Conservation (phyloP, 2,888 invertebrate genomes). For the Monochamus alternatus region DNA sequence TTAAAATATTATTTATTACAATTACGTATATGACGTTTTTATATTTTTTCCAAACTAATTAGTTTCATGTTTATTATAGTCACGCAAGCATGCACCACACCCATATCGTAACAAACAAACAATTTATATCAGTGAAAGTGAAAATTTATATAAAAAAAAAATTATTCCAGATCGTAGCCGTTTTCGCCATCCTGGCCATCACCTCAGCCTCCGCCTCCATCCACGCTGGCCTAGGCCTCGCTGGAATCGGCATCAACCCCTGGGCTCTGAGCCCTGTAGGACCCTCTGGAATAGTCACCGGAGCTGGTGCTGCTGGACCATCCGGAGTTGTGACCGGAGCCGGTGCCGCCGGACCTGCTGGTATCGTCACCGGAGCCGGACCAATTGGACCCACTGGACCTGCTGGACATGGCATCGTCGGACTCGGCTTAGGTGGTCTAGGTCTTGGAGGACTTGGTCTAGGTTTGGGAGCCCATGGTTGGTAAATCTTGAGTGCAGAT, state of each 20-base stretch:
- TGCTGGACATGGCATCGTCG: conserved; percentile 47
- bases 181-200: conserved; percentile 43
- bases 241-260: conserved; percentile 26
- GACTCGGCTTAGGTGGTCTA: conserved; percentile 15
- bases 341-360: conserved; percentile 46
- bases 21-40: too few species aligned
- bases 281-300: conserved; percentile 52
- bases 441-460: conserved; percentile 9
- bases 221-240: conserved; percentile 35
- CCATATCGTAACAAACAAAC: neutral
- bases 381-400: conserved; percentile 47
- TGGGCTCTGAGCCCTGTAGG: conserved; percentile 33
- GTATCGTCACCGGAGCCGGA: conserved; percentile 45
- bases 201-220: conserved; percentile 44
- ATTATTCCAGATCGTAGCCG: conserved; percentile 38
- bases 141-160: neutral
- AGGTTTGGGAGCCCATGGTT: conserved; percentile 21
- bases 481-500: conserved; percentile 4
- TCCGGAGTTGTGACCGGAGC: conserved; percentile 44
- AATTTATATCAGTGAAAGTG: neutral
- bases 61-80: too few species aligned
- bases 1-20: too few species aligned
- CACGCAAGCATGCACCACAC: neutral
- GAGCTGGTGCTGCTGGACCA: conserved; percentile 48
- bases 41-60: too few species aligned